Evolutionary conservation across 2,113 vertebrate genomes (phyloP).

Genomic region (Gallinago paraguaiae): DNA sequence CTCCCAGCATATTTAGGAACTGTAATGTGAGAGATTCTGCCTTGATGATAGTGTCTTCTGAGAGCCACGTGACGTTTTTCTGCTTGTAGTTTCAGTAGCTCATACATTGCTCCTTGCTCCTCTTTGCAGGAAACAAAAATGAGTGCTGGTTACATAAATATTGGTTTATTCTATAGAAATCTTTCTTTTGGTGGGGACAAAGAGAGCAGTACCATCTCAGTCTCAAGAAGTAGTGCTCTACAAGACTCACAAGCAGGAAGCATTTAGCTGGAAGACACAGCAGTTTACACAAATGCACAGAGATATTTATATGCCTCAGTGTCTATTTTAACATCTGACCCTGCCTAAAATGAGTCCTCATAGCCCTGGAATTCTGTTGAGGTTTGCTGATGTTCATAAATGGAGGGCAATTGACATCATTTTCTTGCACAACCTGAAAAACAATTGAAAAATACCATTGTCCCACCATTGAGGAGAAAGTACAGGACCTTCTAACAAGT

Average conservation of each 20-base stretch:
- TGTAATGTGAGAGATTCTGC: neutral
- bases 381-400: neutral
- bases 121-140: neutral
- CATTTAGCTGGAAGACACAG: neutral
- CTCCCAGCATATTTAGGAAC: neutral
- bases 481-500: neutral
- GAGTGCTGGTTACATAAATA: neutral
- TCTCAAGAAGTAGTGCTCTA: neutral
- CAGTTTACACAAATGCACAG: neutral
- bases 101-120: neutral
- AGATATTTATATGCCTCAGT: accelerated
- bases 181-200: too few species aligned
- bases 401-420: accelerated
- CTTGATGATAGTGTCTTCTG: neutral
- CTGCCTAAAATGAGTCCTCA: neutral
- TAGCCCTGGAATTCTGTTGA: neutral
- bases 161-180: neutral
- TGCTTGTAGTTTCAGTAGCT: neutral
- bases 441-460: neutral
- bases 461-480: neutral
- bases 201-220: too few species aligned
- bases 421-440: neutral
- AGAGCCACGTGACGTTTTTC: neutral
- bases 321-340: neutral
- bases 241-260: neutral